These are phyloP conservation scores for Deroplatys truncata DNA, from an alignment of 2,888 invertebrate genomes.

Conservation along the genomic window DNA sequence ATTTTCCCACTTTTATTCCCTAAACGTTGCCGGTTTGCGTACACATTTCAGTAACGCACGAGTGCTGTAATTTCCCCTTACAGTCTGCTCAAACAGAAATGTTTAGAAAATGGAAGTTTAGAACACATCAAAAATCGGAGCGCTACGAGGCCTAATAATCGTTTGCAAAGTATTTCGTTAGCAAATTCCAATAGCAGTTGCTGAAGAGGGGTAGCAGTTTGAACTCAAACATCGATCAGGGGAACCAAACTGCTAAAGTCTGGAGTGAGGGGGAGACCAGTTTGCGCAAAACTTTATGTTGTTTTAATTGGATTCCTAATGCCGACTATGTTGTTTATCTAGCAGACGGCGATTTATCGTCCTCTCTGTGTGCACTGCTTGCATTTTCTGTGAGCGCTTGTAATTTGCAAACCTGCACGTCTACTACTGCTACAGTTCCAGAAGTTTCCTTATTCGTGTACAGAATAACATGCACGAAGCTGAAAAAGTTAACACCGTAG, in stretches of 20 bases:
- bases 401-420: no score
- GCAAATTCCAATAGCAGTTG: not conserved
- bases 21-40: not conserved
- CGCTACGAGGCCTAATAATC: not conserved
- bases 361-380: not conserved
- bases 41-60: not conserved
- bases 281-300: not conserved
- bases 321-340: not conserved
- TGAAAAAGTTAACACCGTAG: no score
- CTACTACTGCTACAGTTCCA: no score
- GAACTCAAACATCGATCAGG: not conserved
- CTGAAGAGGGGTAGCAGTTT: not conserved
- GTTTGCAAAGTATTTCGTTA: not conserved
- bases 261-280: not conserved
- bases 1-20: not conserved
- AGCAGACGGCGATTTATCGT: not conserved
- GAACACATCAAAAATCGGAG: not conserved
- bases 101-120: not conserved
- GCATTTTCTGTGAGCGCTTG: not conserved
- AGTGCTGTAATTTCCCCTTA: not conserved
- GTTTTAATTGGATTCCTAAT: not conserved
- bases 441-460: no score
- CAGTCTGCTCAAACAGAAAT: not conserved
- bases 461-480: no score
- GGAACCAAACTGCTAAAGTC: not conserved